Evolutionary conservation across 2,888 invertebrate genomes (phyloP).

Genomic region (Sinotaia quadrata): DNA sequence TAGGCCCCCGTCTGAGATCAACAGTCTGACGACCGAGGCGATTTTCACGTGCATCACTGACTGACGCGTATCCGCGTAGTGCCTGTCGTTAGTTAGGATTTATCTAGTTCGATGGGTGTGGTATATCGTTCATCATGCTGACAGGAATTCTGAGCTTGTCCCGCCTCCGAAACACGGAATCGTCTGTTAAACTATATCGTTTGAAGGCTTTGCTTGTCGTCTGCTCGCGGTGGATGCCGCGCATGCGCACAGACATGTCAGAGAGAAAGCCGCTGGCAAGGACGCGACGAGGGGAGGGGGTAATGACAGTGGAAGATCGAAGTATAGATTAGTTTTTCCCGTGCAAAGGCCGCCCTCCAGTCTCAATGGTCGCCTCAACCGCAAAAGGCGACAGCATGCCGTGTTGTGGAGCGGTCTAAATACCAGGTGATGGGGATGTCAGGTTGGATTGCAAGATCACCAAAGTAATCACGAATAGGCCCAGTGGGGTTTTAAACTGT

Average conservation of each 20-base stretch:
- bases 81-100: too few species aligned
- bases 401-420: neutral
- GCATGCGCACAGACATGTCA: constrained; percentile 20
- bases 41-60: too few species aligned
- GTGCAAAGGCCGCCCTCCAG: neutral
- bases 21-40: too few species aligned
- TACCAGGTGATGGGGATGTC: neutral
- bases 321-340: neutral
- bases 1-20: too few species aligned
- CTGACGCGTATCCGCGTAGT: too few species aligned
- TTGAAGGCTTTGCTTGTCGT: constrained; percentile 26
- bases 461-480: too few species aligned
- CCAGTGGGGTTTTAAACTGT: too few species aligned
- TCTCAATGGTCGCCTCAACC: constrained; percentile 9
- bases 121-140: too few species aligned
- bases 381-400: constrained; percentile 4
- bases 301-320: neutral
- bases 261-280: constrained; percentile 8
- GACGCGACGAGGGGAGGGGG: neutral
- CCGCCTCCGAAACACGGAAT: constrained; percentile 18
- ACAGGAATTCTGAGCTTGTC: neutral
- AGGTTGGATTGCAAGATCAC: too few species aligned
- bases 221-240: constrained; percentile 25
- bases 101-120: too few species aligned
- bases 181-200: constrained; percentile 28